Percentiles rank a stretch among this genome's conserved stretches.
phyloP scores from a whole-genome alignment of 2,888 invertebrate genomes.

The Shargacucullia verbasci region DNA sequence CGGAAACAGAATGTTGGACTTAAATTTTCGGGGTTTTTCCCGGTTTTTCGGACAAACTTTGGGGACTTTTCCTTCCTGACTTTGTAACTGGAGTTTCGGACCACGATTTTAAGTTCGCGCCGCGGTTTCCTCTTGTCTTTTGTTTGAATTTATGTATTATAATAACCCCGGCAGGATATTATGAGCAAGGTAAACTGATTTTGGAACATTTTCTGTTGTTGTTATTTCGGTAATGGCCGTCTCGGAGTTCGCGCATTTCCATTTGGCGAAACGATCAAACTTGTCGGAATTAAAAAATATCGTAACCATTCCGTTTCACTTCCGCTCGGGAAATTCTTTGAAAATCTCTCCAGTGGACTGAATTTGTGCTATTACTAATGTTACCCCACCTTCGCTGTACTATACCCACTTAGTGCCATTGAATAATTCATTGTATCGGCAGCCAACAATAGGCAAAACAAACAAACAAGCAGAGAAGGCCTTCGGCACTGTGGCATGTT shows the following conservation, averaged over 20 bases:
- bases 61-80: conserved; percentile 83
- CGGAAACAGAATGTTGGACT: conserved; percentile 81
- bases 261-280: conserved; percentile 51
- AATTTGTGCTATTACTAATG: conserved; percentile 46
- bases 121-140: conserved; percentile 76
- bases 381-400: conserved; percentile 37
- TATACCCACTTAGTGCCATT: conserved; percentile 55
- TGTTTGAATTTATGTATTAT: conserved; percentile 77
- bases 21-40: conserved; percentile 81
- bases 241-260: conserved; percentile 45
- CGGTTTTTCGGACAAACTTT: conserved; percentile 78
- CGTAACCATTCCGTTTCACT: conserved; percentile 42
- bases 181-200: conserved; percentile 72
- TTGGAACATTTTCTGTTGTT: conserved; percentile 63
- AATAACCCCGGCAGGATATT: conserved; percentile 75
- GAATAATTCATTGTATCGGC: conserved; percentile 63
- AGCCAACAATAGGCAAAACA: conserved; percentile 62
- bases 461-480: conserved; percentile 59
- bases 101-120: conserved; percentile 76
- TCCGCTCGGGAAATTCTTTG: conserved; percentile 32
- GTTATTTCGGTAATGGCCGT: conserved; percentile 56
- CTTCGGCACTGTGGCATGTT: conserved; percentile 70
- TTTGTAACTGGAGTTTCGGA: conserved; percentile 78
- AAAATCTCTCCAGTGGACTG: conserved; percentile 28
- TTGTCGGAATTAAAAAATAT: conserved; percentile 49